These are phyloP conservation scores for Rhinoptilus africanus DNA, from an alignment of 2,113 vertebrate species.

Conservation along the genomic window DNA sequence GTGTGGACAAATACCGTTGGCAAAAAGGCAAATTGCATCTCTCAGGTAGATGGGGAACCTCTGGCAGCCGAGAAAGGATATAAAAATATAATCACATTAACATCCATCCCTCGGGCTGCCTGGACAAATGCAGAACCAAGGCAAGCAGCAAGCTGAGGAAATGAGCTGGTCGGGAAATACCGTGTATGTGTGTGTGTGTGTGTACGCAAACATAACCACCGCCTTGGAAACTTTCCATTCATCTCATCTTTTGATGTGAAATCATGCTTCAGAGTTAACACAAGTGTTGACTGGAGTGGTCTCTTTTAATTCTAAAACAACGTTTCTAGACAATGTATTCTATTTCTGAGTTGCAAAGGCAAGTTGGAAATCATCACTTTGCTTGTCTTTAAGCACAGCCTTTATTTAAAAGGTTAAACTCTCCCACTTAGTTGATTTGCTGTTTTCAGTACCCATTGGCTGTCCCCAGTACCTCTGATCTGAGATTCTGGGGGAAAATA, in stretches of 20 bases:
- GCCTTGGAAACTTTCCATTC: neutral
- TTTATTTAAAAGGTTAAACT: neutral
- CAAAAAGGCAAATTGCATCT: neutral
- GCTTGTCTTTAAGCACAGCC: neutral
- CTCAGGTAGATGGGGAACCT: neutral
- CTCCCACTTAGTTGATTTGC: neutral
- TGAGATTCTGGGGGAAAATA: neutral
- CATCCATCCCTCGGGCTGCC: neutral
- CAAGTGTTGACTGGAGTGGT: neutral
- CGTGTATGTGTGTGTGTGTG: rapidly evolving
- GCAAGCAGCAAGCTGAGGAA: neutral
- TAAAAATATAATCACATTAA: neutral
- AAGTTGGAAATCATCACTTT: neutral
- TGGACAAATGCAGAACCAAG: neutral
- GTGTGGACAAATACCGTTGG: neutral
- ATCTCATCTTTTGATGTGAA: neutral
- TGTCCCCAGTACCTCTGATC: neutral
- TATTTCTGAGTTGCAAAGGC: neutral
- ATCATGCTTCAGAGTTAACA: neutral
- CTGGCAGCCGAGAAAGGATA: neutral
- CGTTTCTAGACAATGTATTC: neutral
- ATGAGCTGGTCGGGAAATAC: neutral
- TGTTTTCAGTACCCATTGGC: neutral
- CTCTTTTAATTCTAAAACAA: neutral
- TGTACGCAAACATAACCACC: neutral